A percentile compares a stretch with the other conserved stretches of the same genome.
These are phyloP conservation scores for Perca fluviatilis DNA, from an alignment of 2,113 vertebrate genomes.

Conservation along the genomic window DNA sequence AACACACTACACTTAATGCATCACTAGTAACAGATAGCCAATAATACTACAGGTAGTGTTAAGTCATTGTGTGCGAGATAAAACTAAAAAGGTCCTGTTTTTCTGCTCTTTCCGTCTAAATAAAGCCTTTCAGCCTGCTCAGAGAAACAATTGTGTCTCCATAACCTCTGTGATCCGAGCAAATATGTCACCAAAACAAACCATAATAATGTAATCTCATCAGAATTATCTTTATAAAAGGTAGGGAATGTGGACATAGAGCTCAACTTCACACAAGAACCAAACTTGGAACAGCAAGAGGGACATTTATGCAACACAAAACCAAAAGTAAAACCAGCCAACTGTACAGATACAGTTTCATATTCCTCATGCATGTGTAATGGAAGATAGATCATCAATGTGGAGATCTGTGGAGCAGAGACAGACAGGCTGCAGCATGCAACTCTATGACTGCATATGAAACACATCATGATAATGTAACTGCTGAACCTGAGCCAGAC, in stretches of 20 bases:
- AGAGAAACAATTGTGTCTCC: not conserved
- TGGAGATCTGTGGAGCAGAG: conserved; percentile 24
- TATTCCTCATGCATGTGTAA: not conserved
- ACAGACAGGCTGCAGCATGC: conserved; percentile 59
- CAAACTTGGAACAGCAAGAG: not conserved
- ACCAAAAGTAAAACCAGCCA: not conserved
- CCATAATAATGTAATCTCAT: not conserved
- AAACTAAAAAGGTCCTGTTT: not conserved
- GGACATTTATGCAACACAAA: conserved; percentile 9
- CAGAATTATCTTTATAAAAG: not conserved
- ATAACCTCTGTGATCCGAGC: not conserved
- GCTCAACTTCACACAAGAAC: not conserved
- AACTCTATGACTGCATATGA: conserved; percentile 40
- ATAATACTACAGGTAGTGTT: not conserved
- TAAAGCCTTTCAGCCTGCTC: not conserved
- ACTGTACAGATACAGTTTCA: not conserved
- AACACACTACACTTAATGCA: not conserved
- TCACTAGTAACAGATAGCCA: not conserved
- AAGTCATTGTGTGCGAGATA: not conserved
- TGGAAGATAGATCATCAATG: conserved; percentile 18
- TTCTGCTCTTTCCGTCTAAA: not conserved
- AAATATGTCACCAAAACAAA: not conserved
- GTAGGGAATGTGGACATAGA: not conserved
- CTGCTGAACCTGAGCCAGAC: conserved; percentile 45
- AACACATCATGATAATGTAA: conserved; percentile 42